These are phyloP conservation scores for Zaprionus taronus DNA, from an alignment of 1,140 invertebrate genomes.

Conservation along the genomic window DNA sequence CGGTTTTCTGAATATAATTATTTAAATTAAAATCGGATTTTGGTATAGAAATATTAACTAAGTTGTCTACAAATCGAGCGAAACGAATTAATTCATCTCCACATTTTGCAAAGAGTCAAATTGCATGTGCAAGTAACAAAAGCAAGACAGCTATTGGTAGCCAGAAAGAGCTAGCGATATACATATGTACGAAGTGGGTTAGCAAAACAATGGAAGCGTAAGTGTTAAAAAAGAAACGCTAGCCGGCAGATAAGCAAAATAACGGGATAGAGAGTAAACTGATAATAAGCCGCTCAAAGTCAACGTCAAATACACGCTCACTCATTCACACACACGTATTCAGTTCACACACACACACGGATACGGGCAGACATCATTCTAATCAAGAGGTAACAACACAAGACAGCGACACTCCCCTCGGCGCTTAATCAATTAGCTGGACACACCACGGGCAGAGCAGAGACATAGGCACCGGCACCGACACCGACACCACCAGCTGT, in stretches of 20 bases:
- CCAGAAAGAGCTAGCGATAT: slow-evolving; percentile 24
- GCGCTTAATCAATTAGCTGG: slow-evolving; percentile 72
- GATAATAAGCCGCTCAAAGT: slow-evolving; percentile 55
- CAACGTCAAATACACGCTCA: slow-evolving; percentile 45
- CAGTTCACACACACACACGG: slow-evolving; percentile 18
- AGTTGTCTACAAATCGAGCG: neutral
- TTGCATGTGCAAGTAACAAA: slow-evolving; percentile 40
- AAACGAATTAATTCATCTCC: slow-evolving; percentile 8
- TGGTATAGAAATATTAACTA: neutral
- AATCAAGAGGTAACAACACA: slow-evolving; percentile 36
- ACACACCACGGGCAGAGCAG: slow-evolving; percentile 39
- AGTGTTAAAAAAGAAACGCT: slow-evolving; percentile 34
- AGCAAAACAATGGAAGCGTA: slow-evolving; percentile 61
- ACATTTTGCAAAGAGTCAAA: slow-evolving; percentile 21
- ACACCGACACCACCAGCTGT: slow-evolving; percentile 4
- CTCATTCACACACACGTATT: slow-evolving; percentile 6
- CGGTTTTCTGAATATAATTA: neutral
- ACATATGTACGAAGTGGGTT: slow-evolving; percentile 51
- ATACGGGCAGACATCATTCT: slow-evolving; percentile 20
- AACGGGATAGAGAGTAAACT: slow-evolving; percentile 15
- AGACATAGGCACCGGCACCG: slow-evolving; percentile 7
- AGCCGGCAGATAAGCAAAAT: slow-evolving; percentile 57
- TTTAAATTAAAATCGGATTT: neutral
- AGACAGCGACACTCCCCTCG: slow-evolving; percentile 33
- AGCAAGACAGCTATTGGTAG: slow-evolving; percentile 26